A percentile compares a stretch with the other conserved stretches of the same genome.
phyloP scores from a whole-genome alignment of 2,888 invertebrate species.

The Heliconius charithonia region DNA sequence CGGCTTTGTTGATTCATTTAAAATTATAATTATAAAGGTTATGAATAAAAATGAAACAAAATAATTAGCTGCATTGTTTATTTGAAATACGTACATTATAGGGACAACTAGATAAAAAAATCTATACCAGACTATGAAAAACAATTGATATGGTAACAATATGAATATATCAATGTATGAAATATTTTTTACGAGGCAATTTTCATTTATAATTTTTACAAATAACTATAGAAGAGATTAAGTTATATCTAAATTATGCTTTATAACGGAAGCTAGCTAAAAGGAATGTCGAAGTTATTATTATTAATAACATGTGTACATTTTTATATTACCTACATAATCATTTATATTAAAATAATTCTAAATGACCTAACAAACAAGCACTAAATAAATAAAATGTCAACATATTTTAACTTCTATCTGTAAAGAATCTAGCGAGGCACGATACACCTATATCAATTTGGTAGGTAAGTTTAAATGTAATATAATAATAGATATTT shows the following conservation, averaged over 20 bases:
- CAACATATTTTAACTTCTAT: constrained; percentile 14
- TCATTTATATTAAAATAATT: constrained; percentile 24
- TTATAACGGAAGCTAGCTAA: constrained; percentile 33
- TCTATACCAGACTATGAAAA: constrained; percentile 77
- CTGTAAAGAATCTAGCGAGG: constrained; percentile 27
- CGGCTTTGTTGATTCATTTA: background rate
- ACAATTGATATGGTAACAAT: constrained; percentile 80
- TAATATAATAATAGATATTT: background rate
- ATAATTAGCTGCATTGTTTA: constrained; percentile 73
- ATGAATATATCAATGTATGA: constrained; percentile 66
- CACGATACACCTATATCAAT: constrained; percentile 26
- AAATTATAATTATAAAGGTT: background rate
- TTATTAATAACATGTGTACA: constrained; percentile 24
- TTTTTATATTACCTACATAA: constrained; percentile 21
- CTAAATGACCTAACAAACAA: constrained; percentile 27
- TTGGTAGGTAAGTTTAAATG: constrained; percentile 24
- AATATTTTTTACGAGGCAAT: constrained; percentile 43
- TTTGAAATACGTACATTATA: constrained; percentile 68
- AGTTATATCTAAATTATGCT: constrained; percentile 40
- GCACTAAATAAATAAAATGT: constrained; percentile 29
- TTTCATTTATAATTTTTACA: constrained; percentile 39
- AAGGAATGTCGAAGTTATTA: constrained; percentile 39
- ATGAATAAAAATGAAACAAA: constrained; percentile 54
- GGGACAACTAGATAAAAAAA: constrained; percentile 80
- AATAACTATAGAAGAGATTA: constrained; percentile 42